Conservation (phyloP, 2,113 vertebrate species). For the Cryptoleucopteryx plumbea region DNA sequence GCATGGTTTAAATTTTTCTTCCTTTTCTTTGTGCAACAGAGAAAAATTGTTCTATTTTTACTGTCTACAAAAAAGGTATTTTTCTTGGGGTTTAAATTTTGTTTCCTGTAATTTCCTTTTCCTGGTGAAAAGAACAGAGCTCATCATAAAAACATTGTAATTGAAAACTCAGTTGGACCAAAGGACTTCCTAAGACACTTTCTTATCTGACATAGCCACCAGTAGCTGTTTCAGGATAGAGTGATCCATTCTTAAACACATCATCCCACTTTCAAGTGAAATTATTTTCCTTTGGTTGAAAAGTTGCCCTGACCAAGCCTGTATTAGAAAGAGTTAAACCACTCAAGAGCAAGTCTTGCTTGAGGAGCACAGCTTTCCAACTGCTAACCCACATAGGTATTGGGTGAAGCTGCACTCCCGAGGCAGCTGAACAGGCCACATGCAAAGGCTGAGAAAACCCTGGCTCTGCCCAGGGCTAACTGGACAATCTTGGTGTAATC, state of each 20-base stretch:
- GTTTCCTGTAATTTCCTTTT: not conserved
- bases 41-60: not conserved
- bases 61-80: not conserved
- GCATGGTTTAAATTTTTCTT: not conserved
- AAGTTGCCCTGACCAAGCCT: not conserved
- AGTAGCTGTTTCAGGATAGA: not conserved
- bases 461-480: not conserved
- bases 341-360: not conserved
- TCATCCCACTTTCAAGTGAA: not conserved
- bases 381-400: fast-evolving
- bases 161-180: not conserved
- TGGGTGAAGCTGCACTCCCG: not conserved
- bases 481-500: not conserved
- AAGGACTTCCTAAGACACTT: not conserved
- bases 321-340: not conserved
- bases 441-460: not conserved
- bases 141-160: not conserved
- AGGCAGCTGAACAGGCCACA: not conserved
- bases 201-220: not conserved
- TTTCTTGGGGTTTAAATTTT: not conserved
- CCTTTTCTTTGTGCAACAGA: not conserved
- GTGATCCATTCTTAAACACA: not conserved
- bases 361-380: not conserved
- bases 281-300: not conserved
- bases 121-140: not conserved